Base-by-base conservation (phyloP, 2,797 vertebrate species). In the Sphenodon punctatus region DNA sequence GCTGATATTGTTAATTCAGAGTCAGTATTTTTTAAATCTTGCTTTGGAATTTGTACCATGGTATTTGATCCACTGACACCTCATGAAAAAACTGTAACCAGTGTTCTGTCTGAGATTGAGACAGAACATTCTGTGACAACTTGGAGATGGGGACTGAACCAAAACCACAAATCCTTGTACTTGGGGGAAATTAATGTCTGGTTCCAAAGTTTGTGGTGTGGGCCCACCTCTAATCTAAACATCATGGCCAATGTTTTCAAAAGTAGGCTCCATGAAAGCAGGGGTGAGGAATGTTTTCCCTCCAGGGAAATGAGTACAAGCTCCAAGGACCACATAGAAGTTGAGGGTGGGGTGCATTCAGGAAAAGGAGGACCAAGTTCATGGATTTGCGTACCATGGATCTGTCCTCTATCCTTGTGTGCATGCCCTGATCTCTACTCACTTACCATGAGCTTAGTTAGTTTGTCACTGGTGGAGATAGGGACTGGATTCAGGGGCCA, bases 71-170 rank as follows among this genome's bases (percentile, higher is more conserved):
- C 19, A 2, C 36, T 63, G 34, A 4, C 61, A 16, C 22, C 41
- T 75, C 65, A 32, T 43, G 65, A 56, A 77, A 82, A 17, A 78
- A 38, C 78, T 46, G 38, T 3, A 53, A 4, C 56, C 2, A 14
- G 19, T 78, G n/a, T n/a, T 79, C 55, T 38, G 55, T 86, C 89
- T 89, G 17, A 59, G 75, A 69, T 45, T 45, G 7, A 12, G 30
- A 53, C 34, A 65, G 30, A 41, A 25, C 6, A 13, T 56, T 78
- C 53, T 75, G 10, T 4, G 1, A 27, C 23, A 46, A 84, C 43
- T 23, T 71, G 53, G 67, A 45, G n/a, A 20, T 25, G 34, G 13
- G 41, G n/a, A 36, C 51, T 56, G 58, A 43, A 78, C 34, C 59
- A 65, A 10, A 45, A 19, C 41, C 32, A 73, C 27, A 45, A 27